phyloP scores from a whole-genome alignment of 1,140 invertebrate species.

The Bombus sylvicola region DNA sequence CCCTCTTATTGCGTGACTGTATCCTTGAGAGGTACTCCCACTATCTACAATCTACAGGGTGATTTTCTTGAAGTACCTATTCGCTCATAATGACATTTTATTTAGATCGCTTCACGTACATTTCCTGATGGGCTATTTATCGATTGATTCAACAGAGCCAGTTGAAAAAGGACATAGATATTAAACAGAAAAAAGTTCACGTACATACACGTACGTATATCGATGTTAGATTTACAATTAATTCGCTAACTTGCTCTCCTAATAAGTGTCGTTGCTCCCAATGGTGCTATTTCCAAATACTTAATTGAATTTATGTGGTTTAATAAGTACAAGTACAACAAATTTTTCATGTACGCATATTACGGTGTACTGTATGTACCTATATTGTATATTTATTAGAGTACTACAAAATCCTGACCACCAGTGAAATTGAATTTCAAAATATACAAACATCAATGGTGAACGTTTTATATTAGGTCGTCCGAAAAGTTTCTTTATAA shows the following conservation, averaged over 20 bases:
- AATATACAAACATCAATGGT: neutral
- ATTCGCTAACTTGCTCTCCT: neutral
- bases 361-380: no score
- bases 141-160: no score
- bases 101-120: neutral
- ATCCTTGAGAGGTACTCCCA: constrained; percentile 59
- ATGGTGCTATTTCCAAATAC: neutral
- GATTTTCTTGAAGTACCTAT: constrained; percentile 25
- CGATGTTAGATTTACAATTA: neutral
- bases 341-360: neutral
- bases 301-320: neutral
- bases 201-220: neutral
- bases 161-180: no score
- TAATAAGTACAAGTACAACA: neutral
- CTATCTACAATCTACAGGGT: constrained; percentile 57
- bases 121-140: no score
- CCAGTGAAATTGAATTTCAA: neutral
- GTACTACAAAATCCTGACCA: no score
- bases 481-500: no score
- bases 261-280: neutral
- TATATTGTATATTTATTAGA: no score
- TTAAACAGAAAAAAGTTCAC: no score
- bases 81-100: neutral
- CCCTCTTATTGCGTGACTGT: constrained; percentile 65
- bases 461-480: no score